Evolutionary conservation across 2,888 invertebrate species (phyloP).

Genomic region (Melangyna quadrimaculata): DNA sequence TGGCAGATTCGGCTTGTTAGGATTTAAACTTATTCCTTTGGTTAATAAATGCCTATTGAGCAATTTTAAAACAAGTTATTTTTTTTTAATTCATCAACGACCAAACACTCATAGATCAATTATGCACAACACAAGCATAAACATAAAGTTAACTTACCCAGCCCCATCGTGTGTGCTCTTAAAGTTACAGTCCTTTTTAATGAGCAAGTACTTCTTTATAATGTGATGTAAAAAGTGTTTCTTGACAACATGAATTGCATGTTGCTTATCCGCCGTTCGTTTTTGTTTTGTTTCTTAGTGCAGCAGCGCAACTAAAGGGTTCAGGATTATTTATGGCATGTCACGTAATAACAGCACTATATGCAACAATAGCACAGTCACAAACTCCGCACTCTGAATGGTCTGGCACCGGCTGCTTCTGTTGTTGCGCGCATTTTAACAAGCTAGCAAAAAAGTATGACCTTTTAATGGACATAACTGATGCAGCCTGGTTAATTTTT

Average conservation of each 20-base stretch:
- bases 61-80: no score
- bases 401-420: constrained; percentile 41
- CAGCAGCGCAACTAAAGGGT: constrained; percentile 43
- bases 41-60: neutral
- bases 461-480: constrained; percentile 65
- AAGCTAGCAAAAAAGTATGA: constrained; percentile 43
- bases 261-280: constrained; percentile 29
- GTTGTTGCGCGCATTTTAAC: constrained; percentile 33
- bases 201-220: neutral
- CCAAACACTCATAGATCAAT: constrained; percentile 19
- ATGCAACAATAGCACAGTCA: constrained; percentile 65
- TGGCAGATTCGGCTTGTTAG: no score
- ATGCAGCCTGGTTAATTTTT: constrained; percentile 55
- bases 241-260: constrained; percentile 29
- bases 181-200: constrained; percentile 46
- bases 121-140: neutral
- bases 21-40: neutral
- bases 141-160: neutral
- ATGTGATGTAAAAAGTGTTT: neutral
- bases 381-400: constrained; percentile 37
- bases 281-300: constrained; percentile 1
- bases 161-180: constrained; percentile 28
- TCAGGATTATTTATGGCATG: constrained; percentile 62
- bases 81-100: neutral
- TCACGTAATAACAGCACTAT: constrained; percentile 60